Conservation (phyloP, 2,797 vertebrate genomes). For the Heliangelus exortis region DNA sequence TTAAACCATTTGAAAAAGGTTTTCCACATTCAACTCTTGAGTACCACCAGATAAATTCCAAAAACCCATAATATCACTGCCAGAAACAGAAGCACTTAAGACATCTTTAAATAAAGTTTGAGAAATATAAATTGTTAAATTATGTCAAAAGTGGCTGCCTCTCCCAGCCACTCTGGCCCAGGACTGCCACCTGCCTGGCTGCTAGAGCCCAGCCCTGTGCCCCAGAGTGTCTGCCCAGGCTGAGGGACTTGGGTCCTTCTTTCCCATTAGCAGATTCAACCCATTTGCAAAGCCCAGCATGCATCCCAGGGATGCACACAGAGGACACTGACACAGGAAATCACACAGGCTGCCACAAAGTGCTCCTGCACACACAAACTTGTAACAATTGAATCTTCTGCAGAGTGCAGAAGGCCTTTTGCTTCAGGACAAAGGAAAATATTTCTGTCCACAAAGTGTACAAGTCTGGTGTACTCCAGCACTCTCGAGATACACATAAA, state of each 20-base stretch:
- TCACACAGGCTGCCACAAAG: not conserved
- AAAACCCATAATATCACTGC: not conserved
- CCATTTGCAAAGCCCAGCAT: not conserved
- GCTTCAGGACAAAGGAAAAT: not conserved
- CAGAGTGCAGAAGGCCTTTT: not conserved
- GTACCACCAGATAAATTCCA: not conserved
- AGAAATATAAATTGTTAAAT: not conserved
- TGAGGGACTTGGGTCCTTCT: accelerated
- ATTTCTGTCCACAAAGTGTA: not conserved
- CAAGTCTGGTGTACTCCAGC: not conserved
- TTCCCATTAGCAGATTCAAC: not conserved
- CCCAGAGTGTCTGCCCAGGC: accelerated
- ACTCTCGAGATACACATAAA: not conserved
- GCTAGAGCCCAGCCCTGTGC: accelerated
- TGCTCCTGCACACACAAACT: not conserved
- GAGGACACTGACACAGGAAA: not conserved
- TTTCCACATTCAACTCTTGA: not conserved
- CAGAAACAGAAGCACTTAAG: not conserved
- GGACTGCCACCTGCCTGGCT: not conserved
- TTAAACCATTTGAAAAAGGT: not conserved
- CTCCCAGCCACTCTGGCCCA: not conserved
- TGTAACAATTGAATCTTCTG: not conserved
- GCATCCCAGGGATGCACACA: not conserved
- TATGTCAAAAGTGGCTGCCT: not conserved
- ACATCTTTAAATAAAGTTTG: not conserved